These are phyloP conservation scores for Drosophila pruinosa DNA, from an alignment of 1,140 invertebrate genomes.

Conservation along the genomic window DNA sequence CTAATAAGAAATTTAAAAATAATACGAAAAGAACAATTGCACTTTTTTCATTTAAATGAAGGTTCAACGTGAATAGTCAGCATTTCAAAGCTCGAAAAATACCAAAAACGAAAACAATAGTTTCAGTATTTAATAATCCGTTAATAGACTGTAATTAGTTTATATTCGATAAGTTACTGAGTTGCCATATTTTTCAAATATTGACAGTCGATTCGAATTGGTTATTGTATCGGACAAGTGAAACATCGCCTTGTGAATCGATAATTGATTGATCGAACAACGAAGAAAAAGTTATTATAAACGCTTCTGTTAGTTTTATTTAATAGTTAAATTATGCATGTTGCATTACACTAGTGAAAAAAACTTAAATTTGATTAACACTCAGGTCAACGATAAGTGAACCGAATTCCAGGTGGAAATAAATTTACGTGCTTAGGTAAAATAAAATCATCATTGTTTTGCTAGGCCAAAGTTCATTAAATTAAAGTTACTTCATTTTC, in stretches of 20 bases:
- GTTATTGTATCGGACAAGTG: not conserved
- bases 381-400: not conserved
- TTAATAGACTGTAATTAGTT: too few species aligned
- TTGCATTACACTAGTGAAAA: not conserved
- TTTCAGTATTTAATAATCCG: too few species aligned
- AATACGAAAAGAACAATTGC: too few species aligned
- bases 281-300: constrained; percentile 9
- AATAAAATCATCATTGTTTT: constrained; percentile 7
- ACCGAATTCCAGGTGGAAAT: not conserved
- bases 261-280: not conserved
- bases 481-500: constrained; percentile 24
- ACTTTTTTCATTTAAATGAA: too few species aligned
- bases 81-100: too few species aligned
- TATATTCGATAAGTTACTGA: too few species aligned
- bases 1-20: too few species aligned
- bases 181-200: constrained; percentile 28
- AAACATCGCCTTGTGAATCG: not conserved
- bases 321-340: not conserved
- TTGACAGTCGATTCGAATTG: not conserved
- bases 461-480: constrained; percentile 64
- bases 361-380: not conserved
- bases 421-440: constrained; percentile 6
- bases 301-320: not conserved
- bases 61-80: too few species aligned
- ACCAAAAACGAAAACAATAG: too few species aligned